These are phyloP conservation scores for Cerceris rybyensis DNA, from an alignment of 2,888 invertebrate species.

Conservation along the genomic window DNA sequence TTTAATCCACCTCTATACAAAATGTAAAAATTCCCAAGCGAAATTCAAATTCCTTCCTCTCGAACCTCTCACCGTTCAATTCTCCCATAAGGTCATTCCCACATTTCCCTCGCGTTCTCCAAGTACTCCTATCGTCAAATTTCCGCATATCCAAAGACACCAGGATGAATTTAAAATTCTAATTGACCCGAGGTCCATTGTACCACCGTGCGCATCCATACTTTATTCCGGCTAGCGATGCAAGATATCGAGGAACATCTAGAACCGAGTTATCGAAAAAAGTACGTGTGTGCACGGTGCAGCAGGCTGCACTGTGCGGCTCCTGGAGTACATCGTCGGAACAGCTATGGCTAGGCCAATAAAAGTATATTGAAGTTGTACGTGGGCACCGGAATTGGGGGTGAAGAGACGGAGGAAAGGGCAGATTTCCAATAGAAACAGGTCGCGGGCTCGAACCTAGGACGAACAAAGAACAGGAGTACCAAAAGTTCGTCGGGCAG, in stretches of 20 bases:
- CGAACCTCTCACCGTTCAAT: too few relatives aligned
- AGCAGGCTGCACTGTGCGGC: constrained; percentile 6
- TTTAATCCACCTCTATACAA: too few relatives aligned
- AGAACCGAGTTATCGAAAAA: constrained; percentile 41
- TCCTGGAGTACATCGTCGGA: constrained; percentile 42
- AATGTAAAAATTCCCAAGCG: too few relatives aligned
- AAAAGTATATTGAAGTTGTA: constrained; percentile 68
- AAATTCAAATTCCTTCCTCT: too few relatives aligned
- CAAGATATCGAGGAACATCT: constrained; percentile 25
- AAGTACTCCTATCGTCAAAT: too few relatives aligned
- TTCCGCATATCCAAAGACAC: neutral
- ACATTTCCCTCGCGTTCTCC: too few relatives aligned
- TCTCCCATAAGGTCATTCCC: too few relatives aligned
- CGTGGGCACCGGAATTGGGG: constrained; percentile 29
- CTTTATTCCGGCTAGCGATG: constrained; percentile 1
- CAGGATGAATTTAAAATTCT: neutral
- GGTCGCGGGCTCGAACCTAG: constrained; percentile 24
- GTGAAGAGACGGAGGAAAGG: constrained; percentile 29
- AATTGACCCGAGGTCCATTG: neutral
- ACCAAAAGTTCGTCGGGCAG: constrained; percentile 26
- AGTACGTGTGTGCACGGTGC: constrained; percentile 1
- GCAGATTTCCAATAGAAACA: constrained; percentile 37
- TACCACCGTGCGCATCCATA: neutral
- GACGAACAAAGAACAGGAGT: constrained; percentile 20
- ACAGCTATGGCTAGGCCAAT: constrained; percentile 55